Evolutionary conservation across 2,113 vertebrate species (phyloP).

Genomic region (Ceratotherium simum): DNA sequence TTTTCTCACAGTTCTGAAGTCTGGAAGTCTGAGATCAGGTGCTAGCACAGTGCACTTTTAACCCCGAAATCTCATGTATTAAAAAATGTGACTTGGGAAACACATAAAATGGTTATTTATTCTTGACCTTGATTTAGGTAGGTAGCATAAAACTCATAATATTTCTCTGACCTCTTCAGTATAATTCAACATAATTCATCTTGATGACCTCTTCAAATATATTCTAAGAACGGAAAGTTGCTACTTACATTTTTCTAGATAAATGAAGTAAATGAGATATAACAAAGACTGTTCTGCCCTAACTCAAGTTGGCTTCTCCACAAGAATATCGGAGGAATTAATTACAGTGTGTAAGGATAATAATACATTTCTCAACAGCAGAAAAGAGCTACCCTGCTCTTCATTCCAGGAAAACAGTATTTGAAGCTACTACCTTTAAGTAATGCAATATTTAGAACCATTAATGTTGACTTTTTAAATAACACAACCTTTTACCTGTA

Average conservation of each 20-base stretch:
- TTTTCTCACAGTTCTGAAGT: background rate
- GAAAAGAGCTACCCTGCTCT: background rate
- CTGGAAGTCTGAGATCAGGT: background rate
- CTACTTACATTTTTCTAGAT: background rate
- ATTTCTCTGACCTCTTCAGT: background rate
- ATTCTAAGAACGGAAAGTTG: background rate
- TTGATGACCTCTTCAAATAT: background rate
- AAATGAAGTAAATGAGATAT: slow-evolving; percentile 16
- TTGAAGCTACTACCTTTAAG: background rate
- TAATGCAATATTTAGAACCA: background rate
- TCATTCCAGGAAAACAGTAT: background rate
- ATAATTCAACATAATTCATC: background rate
- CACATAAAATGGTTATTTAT: background rate
- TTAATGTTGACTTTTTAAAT: background rate
- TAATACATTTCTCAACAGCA: background rate
- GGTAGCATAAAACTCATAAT: background rate
- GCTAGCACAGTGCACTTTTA: background rate
- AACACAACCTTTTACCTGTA: background rate
- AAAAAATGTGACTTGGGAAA: background rate
- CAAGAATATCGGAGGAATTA: background rate
- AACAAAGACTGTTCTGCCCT: background rate
- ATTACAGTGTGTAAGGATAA: background rate
- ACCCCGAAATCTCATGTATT: background rate
- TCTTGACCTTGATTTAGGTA: background rate
- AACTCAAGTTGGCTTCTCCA: background rate